These are phyloP conservation scores for Psettodes erumei DNA, from an alignment of 2,113 vertebrate genomes.

Conservation along the genomic window DNA sequence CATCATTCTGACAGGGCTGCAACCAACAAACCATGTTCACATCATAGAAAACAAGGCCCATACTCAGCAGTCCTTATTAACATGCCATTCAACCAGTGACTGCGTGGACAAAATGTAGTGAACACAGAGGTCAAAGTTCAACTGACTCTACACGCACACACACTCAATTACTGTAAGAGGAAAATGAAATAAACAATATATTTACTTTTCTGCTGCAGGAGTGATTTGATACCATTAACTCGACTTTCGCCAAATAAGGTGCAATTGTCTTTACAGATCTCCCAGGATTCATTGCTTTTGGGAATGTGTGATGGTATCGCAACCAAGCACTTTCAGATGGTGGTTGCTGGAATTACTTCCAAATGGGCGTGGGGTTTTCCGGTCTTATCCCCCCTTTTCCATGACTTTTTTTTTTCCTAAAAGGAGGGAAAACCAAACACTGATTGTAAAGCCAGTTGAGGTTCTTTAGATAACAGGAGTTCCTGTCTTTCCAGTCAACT, in stretches of 20 bases:
- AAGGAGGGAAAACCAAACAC: constrained; percentile 56
- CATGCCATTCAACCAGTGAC: background rate
- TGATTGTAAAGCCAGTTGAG: constrained; percentile 60
- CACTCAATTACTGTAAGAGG: too few relatives aligned
- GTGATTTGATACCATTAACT: background rate
- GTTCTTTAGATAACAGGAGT: constrained; percentile 71
- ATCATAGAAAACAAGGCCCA: background rate
- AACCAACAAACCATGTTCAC: background rate
- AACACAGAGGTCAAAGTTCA: too few relatives aligned
- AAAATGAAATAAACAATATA: background rate
- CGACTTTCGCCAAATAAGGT: constrained; percentile 23
- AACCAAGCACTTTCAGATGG: constrained; percentile 71
- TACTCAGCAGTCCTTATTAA: background rate
- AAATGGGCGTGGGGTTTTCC: constrained; percentile 70
- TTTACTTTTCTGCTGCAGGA: background rate
- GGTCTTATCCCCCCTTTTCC: constrained; percentile 45
- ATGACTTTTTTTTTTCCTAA: constrained; percentile 9
- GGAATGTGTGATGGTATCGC: constrained; percentile 76
- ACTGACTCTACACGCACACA: too few relatives aligned
- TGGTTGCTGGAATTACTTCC: constrained; percentile 71
- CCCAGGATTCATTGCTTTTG: constrained; percentile 62
- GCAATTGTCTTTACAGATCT: constrained; percentile 61
- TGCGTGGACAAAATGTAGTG: too few relatives aligned
- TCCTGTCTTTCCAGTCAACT: constrained; percentile 41
- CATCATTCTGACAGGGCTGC: background rate